Base-by-base conservation (phyloP, 2,797 vertebrate species). In the Sebastes vulpes region DNA sequence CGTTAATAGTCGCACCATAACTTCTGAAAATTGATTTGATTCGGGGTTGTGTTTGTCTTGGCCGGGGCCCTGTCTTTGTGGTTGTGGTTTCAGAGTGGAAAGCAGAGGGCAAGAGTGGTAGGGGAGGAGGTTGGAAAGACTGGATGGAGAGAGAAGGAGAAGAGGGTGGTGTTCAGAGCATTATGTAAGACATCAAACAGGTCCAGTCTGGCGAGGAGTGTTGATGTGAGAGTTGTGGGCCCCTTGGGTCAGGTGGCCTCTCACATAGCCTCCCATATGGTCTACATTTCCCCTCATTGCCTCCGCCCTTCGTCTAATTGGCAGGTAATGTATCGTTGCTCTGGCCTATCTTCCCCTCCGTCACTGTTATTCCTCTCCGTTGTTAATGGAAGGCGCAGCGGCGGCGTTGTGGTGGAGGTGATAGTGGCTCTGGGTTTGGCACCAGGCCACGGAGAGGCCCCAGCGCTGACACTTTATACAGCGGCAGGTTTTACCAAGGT, bases 401-500 rank as follows among this genome's bases (percentile, higher is more conserved):
- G 29, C 78, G 88, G 46, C 82, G 28, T 65, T 72, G 64, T 56
- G 66, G 82, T 50, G 84, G 68, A 89, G 87, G 76, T 83, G 83
- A 86, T 84, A 75, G 94, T 75, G 85, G 90, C 81, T 88, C 70
- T 14, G 58, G 84, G 77, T 72, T 89, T 96, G 96, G 96, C 94
- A 46, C 35, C 0, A 65, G 1, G 93, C 95, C 95, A 95, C 77
- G 5, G 79, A 87, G 95, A 72, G 94, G 93, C 94, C 95, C 84
- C 83, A 28, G 32, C 58, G 6, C 91, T 82, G 95, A 95, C 92
- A 96, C 90, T 92, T 96, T 96, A 96, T 96, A 96, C 94, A 76
- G 66, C 83, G 73, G 86, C 95, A 96, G 95, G 94, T 95, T 96
- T 96, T 66, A 92, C 90, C 87, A 93, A 96, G 95, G 95, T 96